Evolutionary conservation across 2,888 invertebrate genomes (phyloP).

Genomic region (Campoplex capitator): DNA sequence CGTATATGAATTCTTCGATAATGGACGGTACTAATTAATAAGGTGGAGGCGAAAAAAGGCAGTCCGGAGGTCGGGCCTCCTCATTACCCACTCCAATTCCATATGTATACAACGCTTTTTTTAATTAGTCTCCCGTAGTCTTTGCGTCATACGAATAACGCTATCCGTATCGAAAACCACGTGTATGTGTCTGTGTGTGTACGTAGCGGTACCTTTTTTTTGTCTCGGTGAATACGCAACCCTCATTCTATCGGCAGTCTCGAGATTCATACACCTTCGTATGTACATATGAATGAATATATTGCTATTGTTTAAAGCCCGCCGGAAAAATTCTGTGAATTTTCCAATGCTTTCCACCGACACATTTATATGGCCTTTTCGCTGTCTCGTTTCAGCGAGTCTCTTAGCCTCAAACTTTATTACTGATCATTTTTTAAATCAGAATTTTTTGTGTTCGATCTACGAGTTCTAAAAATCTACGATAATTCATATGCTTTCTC

Average conservation of each 20-base stretch:
- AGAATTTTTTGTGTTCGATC: neutral
- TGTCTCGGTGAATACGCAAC: conserved; percentile 51
- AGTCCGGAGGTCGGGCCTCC: conserved; percentile 27
- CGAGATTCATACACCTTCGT: conserved; percentile 14
- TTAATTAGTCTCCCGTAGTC: conserved; percentile 61
- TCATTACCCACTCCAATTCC: conserved; percentile 54
- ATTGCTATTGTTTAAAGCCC: conserved; percentile 33
- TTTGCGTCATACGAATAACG: conserved; percentile 49
- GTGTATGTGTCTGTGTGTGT: conserved; percentile 7
- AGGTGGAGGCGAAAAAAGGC: conserved; percentile 46
- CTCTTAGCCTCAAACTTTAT: no score
- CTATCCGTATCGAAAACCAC: conserved; percentile 43
- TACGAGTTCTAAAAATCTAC: neutral
- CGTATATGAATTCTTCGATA: conserved; percentile 63
- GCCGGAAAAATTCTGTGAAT: conserved; percentile 53
- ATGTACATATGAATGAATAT: conserved; percentile 15
- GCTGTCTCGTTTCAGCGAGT: neutral
- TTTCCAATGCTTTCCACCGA: conserved; percentile 42
- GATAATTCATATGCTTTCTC: neutral
- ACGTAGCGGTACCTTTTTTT: conserved; percentile 20
- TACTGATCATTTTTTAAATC: no score
- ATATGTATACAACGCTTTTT: conserved; percentile 30
- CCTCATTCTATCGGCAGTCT: conserved; percentile 50
- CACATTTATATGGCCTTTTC: neutral
- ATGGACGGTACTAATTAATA: conserved; percentile 67